Evolutionary conservation across 2,113 vertebrate species (phyloP).

Genomic region (Hystrix cristata): DNA sequence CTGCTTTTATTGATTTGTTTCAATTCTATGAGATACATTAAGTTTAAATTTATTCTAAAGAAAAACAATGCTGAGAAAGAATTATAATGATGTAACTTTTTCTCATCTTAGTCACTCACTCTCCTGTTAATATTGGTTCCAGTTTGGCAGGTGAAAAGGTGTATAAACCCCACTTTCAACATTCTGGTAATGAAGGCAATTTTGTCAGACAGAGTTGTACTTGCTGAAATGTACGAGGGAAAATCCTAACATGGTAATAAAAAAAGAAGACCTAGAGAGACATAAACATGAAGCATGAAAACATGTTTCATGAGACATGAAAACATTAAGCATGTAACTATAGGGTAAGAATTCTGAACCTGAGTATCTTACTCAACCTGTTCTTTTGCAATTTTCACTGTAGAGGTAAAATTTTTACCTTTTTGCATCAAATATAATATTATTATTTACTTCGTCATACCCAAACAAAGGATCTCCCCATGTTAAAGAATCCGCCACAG

Average conservation of each 20-base stretch:
- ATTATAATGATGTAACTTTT: neutral
- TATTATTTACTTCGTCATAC: neutral
- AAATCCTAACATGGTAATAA: neutral
- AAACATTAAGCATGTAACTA: neutral
- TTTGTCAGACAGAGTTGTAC: neutral
- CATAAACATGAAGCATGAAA: neutral
- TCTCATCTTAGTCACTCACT: neutral
- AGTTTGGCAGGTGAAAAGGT: neutral
- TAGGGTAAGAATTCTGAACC: neutral
- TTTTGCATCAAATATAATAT: neutral
- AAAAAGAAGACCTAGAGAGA: neutral
- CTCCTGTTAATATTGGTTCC: neutral
- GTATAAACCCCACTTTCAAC: neutral
- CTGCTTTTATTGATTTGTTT: neutral
- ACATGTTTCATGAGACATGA: too few species aligned
- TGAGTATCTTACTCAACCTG: neutral
- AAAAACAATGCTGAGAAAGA: neutral
- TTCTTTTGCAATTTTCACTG: neutral
- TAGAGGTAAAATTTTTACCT: neutral
- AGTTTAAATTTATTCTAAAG: slow-evolving; percentile 10
- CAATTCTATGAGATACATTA: neutral
- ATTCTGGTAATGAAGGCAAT: neutral
- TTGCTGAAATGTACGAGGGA: slow-evolving; percentile 17
- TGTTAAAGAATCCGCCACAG: neutral
- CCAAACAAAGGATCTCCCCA: neutral